Evolutionary conservation across 2,888 invertebrate species (phyloP).

Genomic region (Alloscopus bannaensis): DNA sequence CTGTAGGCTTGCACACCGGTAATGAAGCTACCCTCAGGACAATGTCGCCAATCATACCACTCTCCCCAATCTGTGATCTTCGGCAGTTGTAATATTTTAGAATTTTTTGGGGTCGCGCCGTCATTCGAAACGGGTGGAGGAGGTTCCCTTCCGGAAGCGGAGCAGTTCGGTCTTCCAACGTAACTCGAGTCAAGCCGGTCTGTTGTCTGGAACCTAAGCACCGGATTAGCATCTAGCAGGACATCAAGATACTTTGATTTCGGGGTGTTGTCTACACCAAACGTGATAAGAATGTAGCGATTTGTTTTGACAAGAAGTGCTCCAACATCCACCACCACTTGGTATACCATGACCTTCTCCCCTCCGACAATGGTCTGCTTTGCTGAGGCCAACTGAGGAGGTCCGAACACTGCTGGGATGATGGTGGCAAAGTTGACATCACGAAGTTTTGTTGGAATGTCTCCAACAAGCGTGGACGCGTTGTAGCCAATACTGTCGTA

Average conservation of each 20-base stretch:
- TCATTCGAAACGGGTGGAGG: too few relatives aligned
- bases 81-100: too few relatives aligned
- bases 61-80: conserved; percentile 1
- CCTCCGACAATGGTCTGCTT: conserved; percentile 10
- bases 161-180: too few relatives aligned
- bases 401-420: not conserved
- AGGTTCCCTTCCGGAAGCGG: too few relatives aligned
- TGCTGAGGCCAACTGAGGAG: not conserved
- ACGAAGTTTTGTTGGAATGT: not conserved
- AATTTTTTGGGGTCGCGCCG: too few relatives aligned
- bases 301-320: not conserved
- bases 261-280: not conserved
- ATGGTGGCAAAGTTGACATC: not conserved
- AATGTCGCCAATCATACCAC: conserved; percentile 10
- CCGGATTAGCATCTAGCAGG: too few relatives aligned
- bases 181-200: too few relatives aligned
- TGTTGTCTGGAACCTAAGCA: too few relatives aligned
- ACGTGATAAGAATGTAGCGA: conserved; percentile 3
- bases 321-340: conserved; percentile 1
- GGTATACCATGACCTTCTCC: not conserved
- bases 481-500: conserved; percentile 12
- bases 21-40: conserved; percentile 9
- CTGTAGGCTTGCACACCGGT: conserved; percentile 1
- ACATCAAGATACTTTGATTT: too few relatives aligned
- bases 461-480: not conserved